Percentiles rank a stretch among this genome's conserved stretches.
phyloP scores from a whole-genome alignment of 2,113 vertebrate genomes.

The Pterophyllum scalare region DNA sequence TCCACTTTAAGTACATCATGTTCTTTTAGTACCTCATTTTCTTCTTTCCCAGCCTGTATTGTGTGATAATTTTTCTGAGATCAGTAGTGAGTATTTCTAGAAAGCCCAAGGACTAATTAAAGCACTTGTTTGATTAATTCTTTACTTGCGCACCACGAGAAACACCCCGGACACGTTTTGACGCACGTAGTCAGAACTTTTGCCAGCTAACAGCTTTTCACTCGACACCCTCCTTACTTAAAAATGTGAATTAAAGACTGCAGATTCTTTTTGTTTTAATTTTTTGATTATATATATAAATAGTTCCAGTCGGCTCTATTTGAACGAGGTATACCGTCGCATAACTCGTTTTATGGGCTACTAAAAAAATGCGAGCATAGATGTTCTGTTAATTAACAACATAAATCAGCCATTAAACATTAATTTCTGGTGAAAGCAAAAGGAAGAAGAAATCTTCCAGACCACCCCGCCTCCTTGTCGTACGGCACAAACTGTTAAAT shows the following conservation, averaged over 20 bases:
- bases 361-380: neutral
- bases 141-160: neutral
- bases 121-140: neutral
- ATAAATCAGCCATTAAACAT: accelerated
- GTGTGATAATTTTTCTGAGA: neutral
- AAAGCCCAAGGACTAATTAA: neutral
- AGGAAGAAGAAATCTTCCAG: constrained; percentile 46
- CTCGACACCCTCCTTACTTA: neutral
- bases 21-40: constrained; percentile 55
- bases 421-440: constrained; percentile 12
- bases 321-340: neutral
- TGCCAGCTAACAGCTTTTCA: neutral
- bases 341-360: neutral
- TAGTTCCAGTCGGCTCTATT: neutral
- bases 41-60: constrained; percentile 8
- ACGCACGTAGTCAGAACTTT: neutral
- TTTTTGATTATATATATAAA: neutral
- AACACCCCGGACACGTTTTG: neutral
- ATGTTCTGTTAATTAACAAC: neutral
- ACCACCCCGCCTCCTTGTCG: constrained; percentile 63
- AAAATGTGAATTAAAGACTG: neutral
- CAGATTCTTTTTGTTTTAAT: neutral
- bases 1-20: too few species aligned
- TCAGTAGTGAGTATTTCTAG: neutral
- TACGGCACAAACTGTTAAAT: constrained; percentile 34